Evolutionary conservation across 2,797 vertebrate genomes (phyloP), one percentile per base, ranked within the genome.

Genomic region (Lithobates sylvaticus): DNA sequence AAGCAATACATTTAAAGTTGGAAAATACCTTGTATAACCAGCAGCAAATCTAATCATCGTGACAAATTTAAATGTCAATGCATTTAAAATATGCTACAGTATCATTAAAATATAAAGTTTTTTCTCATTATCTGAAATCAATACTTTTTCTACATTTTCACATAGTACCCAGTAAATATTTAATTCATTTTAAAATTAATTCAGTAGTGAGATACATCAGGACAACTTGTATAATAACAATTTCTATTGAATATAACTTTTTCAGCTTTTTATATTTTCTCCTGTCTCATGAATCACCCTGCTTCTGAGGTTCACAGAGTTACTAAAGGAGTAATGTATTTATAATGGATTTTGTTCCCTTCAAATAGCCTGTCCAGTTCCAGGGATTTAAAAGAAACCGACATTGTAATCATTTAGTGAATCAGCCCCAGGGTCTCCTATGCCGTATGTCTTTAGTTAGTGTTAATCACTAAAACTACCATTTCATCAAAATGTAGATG

Each of bases 51-150:
- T 67, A 67, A 67, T 67, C 27, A 67, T 1, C n/a, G 2, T 67
- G 26, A 67, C 29, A 67, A 67, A 27, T 67, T 26, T 2, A 67
- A 67, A 67, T 26, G 65, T 29, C 65, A 67, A 67, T 67, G 27
- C 26, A 67, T 67, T 26, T 29, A 67, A 12, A 27, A 27, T 27
- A 67, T 67, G 26, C 65, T 67, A 18, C 65, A 9, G 2, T 67
- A 29, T 67, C 65, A 67, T 29, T 67, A 12, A 29, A 67, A 67
- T 67, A 67, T 12, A 67, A 27, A 2, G 15, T 67, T 27, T 15
- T n/a, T 67, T 67, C 65, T 67, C 65, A 67, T 67, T 67, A 67
- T 29, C 65, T 67, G 65, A 67, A 67, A 67, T 67, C 65, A 67
- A 67, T 67, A 29, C 27, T 27, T 67, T 67, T 67, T 23, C n/a